Evolutionary conservation across 2,113 vertebrate genomes (phyloP).

Genomic region (Eurystomus gularis): DNA sequence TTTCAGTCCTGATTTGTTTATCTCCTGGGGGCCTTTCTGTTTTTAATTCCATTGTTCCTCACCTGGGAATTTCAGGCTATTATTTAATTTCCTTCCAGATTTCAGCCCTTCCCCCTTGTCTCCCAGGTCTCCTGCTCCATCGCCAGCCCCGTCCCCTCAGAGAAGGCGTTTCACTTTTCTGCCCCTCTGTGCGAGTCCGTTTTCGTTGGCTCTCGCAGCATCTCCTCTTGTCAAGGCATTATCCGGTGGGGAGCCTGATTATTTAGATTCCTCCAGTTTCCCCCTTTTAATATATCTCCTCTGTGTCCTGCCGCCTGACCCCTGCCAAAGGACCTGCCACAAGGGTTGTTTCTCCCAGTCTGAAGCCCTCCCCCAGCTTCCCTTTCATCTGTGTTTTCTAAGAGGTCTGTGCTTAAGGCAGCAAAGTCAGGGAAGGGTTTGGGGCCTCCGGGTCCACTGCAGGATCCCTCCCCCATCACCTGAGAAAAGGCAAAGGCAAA

Average conservation of each 20-base stretch:
- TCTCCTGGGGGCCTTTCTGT: conserved; percentile 54
- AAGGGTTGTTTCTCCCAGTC: conserved; percentile 56
- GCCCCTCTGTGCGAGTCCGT: conserved; percentile 22
- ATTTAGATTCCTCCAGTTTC: conserved; percentile 66
- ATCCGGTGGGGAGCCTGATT: conserved; percentile 68
- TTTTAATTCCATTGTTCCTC: conserved; percentile 64
- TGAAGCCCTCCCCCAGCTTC: conserved; percentile 69
- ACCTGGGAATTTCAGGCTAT: conserved; percentile 66
- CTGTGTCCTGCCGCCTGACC: conserved; percentile 61
- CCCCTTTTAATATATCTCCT: conserved; percentile 69
- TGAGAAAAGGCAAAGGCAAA: conserved; percentile 55
- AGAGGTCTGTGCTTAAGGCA: conserved; percentile 53
- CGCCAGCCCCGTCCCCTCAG: background rate
- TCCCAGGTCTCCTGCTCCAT: background rate
- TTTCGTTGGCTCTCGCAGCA: conserved; percentile 46
- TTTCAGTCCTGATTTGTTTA: conserved; percentile 12
- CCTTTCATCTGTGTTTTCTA: conserved; percentile 68
- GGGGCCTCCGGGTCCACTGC: conserved; percentile 40
- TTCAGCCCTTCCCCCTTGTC: conserved; percentile 31
- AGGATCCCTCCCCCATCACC: conserved; percentile 61
- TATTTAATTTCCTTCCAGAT: conserved; percentile 67
- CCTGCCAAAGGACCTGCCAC: conserved; percentile 66
- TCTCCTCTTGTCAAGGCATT: conserved; percentile 65
- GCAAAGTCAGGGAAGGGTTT: conserved; percentile 16
- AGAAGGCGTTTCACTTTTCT: conserved; percentile 27